Percentiles rank a stretch among this genome's conserved stretches.
These are phyloP conservation scores for Zaprionus ghesquierei DNA, from an alignment of 1,140 invertebrate species.

Conservation along the genomic window DNA sequence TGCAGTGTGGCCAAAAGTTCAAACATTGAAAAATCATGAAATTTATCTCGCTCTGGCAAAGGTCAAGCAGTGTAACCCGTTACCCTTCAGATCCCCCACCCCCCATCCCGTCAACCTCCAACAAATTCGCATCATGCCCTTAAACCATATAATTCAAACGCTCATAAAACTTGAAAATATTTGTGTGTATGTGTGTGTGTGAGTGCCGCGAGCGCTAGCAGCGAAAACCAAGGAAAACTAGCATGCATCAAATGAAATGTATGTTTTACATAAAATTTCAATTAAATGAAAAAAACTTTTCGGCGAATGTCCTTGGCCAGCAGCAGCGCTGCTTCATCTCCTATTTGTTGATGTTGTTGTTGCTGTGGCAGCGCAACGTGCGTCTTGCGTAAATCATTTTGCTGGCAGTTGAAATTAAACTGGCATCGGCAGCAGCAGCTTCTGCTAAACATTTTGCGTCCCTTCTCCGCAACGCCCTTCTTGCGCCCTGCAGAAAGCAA, in stretches of 20 bases:
- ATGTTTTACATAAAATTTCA: constrained; percentile 81
- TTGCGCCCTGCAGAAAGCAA: neutral
- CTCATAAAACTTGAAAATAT: constrained; percentile 77
- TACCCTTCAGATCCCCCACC: constrained; percentile 1
- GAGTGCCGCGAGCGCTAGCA: neutral
- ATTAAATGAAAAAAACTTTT: constrained; percentile 78
- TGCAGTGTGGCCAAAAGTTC: constrained; percentile 67
- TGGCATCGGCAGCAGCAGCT: constrained; percentile 67
- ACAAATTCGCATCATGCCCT: neutral
- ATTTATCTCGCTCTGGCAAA: constrained; percentile 68
- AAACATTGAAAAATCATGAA: constrained; percentile 75
- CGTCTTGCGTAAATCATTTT: constrained; percentile 72
- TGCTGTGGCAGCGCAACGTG: constrained; percentile 39
- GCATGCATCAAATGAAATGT: constrained; percentile 70
- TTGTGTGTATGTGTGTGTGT: constrained; percentile 33
- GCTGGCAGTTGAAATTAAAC: constrained; percentile 73
- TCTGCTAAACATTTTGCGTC: constrained; percentile 69
- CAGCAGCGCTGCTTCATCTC: neutral
- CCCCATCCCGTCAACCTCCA: neutral
- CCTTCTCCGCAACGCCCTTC: constrained; percentile 12
- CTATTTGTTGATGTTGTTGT: constrained; percentile 8
- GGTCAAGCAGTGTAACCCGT: constrained; percentile 53
- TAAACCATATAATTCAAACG: constrained; percentile 63
- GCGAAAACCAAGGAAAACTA: constrained; percentile 21
- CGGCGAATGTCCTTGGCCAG: constrained; percentile 53